These are phyloP conservation scores for Sitta europaea DNA, from an alignment of 2,113 vertebrate species.

Conservation along the genomic window DNA sequence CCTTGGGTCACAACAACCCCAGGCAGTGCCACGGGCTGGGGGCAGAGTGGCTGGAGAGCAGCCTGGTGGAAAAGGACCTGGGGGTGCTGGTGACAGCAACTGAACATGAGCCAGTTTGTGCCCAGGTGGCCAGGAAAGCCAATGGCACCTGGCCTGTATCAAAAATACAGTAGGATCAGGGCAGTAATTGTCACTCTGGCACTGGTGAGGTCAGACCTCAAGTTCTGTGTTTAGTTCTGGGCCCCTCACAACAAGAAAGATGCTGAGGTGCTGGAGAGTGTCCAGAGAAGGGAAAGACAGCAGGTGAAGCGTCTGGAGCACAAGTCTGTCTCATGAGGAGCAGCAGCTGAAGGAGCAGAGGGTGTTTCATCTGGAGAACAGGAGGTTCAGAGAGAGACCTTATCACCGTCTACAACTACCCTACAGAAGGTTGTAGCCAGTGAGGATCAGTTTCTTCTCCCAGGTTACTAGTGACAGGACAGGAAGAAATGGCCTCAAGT, in stretches of 20 bases:
- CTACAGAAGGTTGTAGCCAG: background rate
- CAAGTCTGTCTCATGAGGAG: background rate
- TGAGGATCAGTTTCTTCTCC: background rate
- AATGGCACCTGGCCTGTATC: background rate
- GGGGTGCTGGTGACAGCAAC: background rate
- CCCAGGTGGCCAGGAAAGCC: background rate
- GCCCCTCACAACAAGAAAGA: background rate
- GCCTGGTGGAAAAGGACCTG: background rate
- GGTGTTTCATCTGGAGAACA: background rate
- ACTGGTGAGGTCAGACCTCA: fast-evolving
- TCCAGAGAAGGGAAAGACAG: background rate
- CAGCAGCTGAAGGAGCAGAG: background rate
- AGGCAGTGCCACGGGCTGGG: background rate
- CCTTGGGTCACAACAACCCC: background rate
- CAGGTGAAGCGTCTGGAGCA: background rate
- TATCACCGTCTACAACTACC: background rate
- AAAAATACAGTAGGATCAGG: background rate
- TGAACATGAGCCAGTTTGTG: background rate
- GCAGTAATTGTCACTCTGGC: background rate
- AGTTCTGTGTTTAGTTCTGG: background rate
- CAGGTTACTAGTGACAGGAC: background rate
- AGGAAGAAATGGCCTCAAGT: background rate
- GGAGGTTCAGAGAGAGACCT: background rate
- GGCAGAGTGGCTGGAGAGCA: background rate
- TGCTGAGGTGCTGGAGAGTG: background rate